A percentile compares a stretch with the other conserved stretches of the same genome.
Evolutionary conservation across 1,140 invertebrate genomes (phyloP).

Genomic region (Drosophila parvula): DNA sequence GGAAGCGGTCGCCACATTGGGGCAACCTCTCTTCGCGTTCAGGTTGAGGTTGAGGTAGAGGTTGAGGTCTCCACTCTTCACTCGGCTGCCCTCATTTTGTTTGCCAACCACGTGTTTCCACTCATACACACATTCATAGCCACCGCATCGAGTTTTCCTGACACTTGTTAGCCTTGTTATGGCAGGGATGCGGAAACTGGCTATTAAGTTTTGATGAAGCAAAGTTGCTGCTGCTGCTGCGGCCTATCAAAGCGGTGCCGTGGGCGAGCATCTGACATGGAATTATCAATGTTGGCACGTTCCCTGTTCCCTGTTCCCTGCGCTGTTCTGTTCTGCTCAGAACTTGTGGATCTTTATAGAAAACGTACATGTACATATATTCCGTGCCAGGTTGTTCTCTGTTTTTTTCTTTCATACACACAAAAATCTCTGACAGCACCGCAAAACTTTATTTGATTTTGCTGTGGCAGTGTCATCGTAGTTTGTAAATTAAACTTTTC

Average conservation of each 20-base stretch:
- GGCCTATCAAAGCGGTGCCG: conserved; percentile 32
- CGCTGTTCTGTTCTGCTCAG: conserved; percentile 29
- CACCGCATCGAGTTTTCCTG: conserved; percentile 39
- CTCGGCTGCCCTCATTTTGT: conserved; percentile 51
- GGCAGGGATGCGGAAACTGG: conserved; percentile 65
- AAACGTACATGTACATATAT: not conserved
- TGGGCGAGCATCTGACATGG: conserved; percentile 34
- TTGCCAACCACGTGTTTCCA: conserved; percentile 29
- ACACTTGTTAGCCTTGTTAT: conserved; percentile 67
- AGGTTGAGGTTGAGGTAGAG: conserved; percentile 7
- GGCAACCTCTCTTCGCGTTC: conserved; percentile 11
- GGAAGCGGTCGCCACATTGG: conserved; percentile 34
- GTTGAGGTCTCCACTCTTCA: conserved; percentile 22
- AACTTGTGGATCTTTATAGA: conserved; percentile 9
- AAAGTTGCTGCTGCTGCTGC: conserved; percentile 37
- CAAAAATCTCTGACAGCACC: conserved; percentile 51
- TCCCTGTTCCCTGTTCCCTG: not conserved
- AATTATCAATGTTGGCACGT: conserved; percentile 69
- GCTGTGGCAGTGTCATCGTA: conserved; percentile 34
- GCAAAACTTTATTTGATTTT: conserved; percentile 43
- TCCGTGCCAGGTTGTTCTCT: conserved; percentile 4
- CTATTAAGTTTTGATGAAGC: conserved; percentile 76
- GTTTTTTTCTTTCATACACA: conserved; percentile 17
- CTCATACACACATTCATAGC: conserved; percentile 24
- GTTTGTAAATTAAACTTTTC: conserved; percentile 47